Evolutionary conservation across 2,113 vertebrate genomes (phyloP).

Genomic region (Sigmodon hispidus): DNA sequence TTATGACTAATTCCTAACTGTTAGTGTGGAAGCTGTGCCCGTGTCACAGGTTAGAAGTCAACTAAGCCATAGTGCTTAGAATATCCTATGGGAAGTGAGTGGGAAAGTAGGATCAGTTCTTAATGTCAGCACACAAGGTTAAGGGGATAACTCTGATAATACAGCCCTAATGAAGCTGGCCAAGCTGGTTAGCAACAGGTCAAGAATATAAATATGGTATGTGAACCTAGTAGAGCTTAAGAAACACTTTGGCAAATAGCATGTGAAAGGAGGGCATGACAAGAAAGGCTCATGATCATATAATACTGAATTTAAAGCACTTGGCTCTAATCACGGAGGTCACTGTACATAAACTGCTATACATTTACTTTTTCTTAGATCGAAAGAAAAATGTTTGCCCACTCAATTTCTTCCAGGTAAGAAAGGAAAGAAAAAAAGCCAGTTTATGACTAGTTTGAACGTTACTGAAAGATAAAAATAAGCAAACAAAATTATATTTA

Average conservation of each 20-base stretch:
- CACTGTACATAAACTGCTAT: neutral
- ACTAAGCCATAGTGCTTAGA: neutral
- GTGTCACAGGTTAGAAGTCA: neutral
- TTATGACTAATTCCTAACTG: neutral
- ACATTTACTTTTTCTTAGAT: neutral
- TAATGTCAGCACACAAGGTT: neutral
- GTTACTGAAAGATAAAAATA: slow-evolving; percentile 30
- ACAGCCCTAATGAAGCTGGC: neutral
- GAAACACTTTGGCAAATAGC: neutral
- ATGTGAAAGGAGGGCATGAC: neutral
- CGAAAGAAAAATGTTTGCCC: neutral
- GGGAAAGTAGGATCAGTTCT: neutral
- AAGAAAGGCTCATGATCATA: neutral
- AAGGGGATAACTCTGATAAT: neutral
- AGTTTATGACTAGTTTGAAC: neutral
- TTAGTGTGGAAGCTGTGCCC: neutral
- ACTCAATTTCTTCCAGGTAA: neutral
- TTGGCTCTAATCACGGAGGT: neutral
- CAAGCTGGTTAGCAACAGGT: neutral
- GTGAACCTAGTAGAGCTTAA: neutral
- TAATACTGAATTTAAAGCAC: neutral
- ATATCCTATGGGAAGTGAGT: neutral
- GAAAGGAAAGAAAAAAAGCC: neutral
- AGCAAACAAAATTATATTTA: neutral
- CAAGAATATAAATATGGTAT: neutral